Percentiles rank a stretch among this genome's conserved stretches.
phyloP scores from a whole-genome alignment of 2,113 vertebrate species.

The Scartelaos histophorus region DNA sequence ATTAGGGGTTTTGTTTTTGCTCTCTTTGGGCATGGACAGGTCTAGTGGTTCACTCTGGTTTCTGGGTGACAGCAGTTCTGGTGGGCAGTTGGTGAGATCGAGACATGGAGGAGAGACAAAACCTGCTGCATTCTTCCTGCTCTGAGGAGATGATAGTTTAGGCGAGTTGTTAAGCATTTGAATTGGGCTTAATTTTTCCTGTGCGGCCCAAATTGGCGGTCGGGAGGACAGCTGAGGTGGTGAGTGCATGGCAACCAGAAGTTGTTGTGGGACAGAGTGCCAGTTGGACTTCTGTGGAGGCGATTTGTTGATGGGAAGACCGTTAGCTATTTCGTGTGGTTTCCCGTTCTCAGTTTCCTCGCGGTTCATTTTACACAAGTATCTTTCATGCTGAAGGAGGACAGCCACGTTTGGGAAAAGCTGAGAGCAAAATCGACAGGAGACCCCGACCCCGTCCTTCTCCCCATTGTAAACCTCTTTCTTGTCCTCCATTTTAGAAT shows the following conservation, averaged over 20 bases:
- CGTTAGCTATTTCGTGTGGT: slow-evolving; percentile 47
- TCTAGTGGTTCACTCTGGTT: slow-evolving; percentile 79
- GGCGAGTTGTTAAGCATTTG: slow-evolving; percentile 45
- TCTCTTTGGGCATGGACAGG: slow-evolving; percentile 75
- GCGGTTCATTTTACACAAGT: slow-evolving; percentile 71
- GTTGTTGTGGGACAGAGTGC: slow-evolving; percentile 69
- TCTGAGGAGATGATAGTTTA: slow-evolving; percentile 57
- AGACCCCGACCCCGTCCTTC: slow-evolving; percentile 38
- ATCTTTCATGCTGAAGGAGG: slow-evolving; percentile 76
- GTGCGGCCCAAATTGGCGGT: slow-evolving; percentile 52
- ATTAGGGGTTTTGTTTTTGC: slow-evolving; percentile 37
- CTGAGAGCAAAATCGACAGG: slow-evolving; percentile 74
- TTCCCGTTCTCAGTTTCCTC: slow-evolving; percentile 53
- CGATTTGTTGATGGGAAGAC: slow-evolving; percentile 60
- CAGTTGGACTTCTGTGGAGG: slow-evolving; percentile 64
- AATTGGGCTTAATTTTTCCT: slow-evolving; percentile 60
- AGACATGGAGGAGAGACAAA: slow-evolving; percentile 62
- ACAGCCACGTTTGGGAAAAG: slow-evolving; percentile 71
- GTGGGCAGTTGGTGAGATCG: slow-evolving; percentile 60
- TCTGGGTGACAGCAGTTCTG: slow-evolving; percentile 46
- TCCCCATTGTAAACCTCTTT: slow-evolving; percentile 45
- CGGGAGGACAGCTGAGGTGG: slow-evolving; percentile 49
- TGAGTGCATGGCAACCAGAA: slow-evolving; percentile 68
- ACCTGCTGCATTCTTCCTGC: slow-evolving; percentile 50
- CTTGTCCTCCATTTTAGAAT: slow-evolving; percentile 33